These are phyloP conservation scores for Ganaspis brasiliensis DNA, from an alignment of 2,888 invertebrate species.

Conservation along the genomic window DNA sequence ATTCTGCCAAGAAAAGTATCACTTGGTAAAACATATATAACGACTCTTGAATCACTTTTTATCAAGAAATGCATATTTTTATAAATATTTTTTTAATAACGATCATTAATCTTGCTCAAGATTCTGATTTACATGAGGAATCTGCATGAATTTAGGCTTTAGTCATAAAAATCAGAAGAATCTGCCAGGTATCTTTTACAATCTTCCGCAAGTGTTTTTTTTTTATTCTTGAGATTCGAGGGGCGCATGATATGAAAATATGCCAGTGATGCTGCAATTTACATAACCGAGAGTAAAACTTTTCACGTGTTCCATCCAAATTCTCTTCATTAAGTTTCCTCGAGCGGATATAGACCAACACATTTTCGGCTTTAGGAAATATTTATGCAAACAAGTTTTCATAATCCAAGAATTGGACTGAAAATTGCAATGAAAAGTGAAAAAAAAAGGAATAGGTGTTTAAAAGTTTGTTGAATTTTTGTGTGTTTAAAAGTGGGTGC, in stretches of 20 bases:
- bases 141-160: neutral
- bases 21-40: neutral
- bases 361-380: neutral
- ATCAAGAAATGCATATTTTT: neutral
- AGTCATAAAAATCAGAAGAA: neutral
- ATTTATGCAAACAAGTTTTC: neutral
- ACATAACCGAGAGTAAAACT: conserved; percentile 4
- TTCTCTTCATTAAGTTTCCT: conserved; percentile 1
- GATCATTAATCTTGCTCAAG: neutral
- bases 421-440: neutral
- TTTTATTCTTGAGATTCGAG: neutral
- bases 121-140: neutral
- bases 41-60: neutral
- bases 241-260: neutral
- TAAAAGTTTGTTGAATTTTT: neutral
- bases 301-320: neutral
- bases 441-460: neutral
- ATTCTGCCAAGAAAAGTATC: neutral
- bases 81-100: neutral
- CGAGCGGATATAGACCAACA: neutral
- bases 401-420: neutral
- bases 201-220: conserved; percentile 6
- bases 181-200: neutral
- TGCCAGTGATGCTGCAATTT: neutral
- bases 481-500: too few relatives aligned